Conservation (phyloP, 2,888 invertebrate species). For the Lepidonotus clava region DNA sequence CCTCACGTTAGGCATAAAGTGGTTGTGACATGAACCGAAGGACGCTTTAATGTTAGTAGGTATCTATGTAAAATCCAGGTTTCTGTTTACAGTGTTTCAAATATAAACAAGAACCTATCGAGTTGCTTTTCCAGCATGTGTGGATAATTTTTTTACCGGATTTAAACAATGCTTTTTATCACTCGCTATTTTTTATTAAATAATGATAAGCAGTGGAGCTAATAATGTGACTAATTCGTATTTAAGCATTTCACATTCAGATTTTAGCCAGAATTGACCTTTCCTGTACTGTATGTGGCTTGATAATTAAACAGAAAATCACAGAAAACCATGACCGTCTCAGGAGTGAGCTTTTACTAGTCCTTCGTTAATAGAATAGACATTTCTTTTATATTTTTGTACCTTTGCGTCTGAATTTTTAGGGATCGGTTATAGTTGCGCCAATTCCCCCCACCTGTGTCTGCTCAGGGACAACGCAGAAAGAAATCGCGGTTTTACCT, state of each 20-base stretch:
- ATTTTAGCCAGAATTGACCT: not conserved
- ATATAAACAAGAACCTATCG: not conserved
- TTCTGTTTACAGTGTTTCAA: too few species aligned
- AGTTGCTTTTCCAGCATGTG: not conserved
- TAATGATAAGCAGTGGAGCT: too few species aligned
- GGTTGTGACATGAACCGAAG: slow-evolving; percentile 13
- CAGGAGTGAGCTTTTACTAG: slow-evolving; percentile 48
- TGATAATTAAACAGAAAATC: slow-evolving; percentile 2
- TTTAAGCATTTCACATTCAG: too few species aligned
- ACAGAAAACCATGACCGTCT: slow-evolving; percentile 45
- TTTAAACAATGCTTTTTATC: too few species aligned
- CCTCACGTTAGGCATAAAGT: not conserved
- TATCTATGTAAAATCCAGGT: too few species aligned
- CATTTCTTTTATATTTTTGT: slow-evolving; percentile 39
- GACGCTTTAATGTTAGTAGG: not conserved
- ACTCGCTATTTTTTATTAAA: too few species aligned
- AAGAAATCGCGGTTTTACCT: not conserved
- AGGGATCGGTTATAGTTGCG: not conserved
- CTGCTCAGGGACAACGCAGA: slow-evolving; percentile 32
- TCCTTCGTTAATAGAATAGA: slow-evolving; percentile 41
- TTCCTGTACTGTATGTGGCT: not conserved
- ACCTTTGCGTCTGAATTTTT: slow-evolving; percentile 1
- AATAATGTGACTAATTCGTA: too few species aligned
- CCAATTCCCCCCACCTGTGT: not conserved
- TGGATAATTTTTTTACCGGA: too few species aligned